Evolutionary conservation across 2,113 vertebrate species (phyloP), one percentile per base, ranked within the genome.

Genomic region (Oenanthe oenanthe): DNA sequence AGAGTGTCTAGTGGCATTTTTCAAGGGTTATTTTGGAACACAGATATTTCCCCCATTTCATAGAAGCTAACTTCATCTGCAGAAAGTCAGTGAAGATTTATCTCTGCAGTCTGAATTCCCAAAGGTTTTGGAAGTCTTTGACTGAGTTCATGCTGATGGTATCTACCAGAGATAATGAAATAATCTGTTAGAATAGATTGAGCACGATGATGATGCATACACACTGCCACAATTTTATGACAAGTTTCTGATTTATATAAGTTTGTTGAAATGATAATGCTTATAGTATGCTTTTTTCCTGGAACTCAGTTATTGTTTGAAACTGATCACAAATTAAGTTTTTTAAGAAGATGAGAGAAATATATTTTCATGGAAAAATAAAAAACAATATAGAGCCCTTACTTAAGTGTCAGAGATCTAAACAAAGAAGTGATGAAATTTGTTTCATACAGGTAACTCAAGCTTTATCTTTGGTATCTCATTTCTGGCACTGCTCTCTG

Each of bases 71-170:
- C 58, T 45, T 95, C 77, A 89, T 92, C 80, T 88, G 26, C 53
- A 92, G 70, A 85, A 81, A 87, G 31, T 76, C 68, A 93, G 73
- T 85, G 62, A 94, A 92, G 72, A 94, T 94, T 96, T 94, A 75
- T 92, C 34, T 92, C 14, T 68, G 43, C 26, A 47, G 34, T 61
- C 66, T 76, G 60, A 42, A 91, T 85, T 91, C 81, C 54, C 80
- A 89, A 89, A 88, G 63, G 66, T 85, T 26, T 66, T 95, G 66
- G 38, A 95, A 85, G 54, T 76, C 77, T 93, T 82, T 79, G 58
- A 75, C 28, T 70, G 54, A 42, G 50, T 50, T 75, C 28, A 45
- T 68, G 81, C 62, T 75, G 92, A 17, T 90, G 40, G 17, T 10
- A 62, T 66, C 71, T 85, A 61, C 50, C 38, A 12, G 42, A 82